Conservation (phyloP, 1,140 invertebrate species). For the Drosophila sechellia region DNA sequence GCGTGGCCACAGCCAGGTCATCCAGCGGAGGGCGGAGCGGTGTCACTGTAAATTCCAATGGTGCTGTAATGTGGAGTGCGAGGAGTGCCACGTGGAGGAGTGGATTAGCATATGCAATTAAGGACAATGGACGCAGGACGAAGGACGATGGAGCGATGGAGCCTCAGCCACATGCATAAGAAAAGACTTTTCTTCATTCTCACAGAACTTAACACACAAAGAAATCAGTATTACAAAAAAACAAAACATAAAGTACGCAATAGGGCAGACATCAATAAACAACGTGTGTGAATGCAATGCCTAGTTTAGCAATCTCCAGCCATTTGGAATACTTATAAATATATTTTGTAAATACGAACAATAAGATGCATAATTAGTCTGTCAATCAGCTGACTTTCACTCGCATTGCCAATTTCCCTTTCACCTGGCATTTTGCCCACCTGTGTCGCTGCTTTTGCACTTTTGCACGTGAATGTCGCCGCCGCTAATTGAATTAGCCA, state of each 20-base stretch:
- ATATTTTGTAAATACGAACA: constrained; percentile 75
- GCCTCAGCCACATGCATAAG: constrained; percentile 10
- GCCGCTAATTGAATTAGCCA: constrained; percentile 71
- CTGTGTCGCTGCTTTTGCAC: constrained; percentile 9
- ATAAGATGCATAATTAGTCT: constrained; percentile 75
- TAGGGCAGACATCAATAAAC: constrained; percentile 32
- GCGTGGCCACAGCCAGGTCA: constrained; percentile 93
- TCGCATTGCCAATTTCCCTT: constrained; percentile 20
- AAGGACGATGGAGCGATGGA: constrained; percentile 7
- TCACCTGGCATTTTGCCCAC: constrained; percentile 3
- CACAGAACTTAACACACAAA: constrained; percentile 23
- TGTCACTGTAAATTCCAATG: constrained; percentile 96
- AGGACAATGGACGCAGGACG: constrained; percentile 19
- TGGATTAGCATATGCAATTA: constrained; percentile 94
- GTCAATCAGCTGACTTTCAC: constrained; percentile 76
- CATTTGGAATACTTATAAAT: constrained; percentile 50
- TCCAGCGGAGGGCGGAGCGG: constrained; percentile 90
- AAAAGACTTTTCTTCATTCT: constrained; percentile 62
- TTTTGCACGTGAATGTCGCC: constrained; percentile 66
- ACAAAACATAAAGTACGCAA: constrained; percentile 38
- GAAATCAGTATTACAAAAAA: constrained; percentile 57
- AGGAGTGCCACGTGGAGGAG: constrained; percentile 92
- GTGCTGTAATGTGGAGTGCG: constrained; percentile 95
- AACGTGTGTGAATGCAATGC: constrained; percentile 49
- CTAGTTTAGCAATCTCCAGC: constrained; percentile 66